A percentile compares a stretch with the other conserved stretches of the same genome.
These are phyloP conservation scores for Vulpes lagopus DNA, from an alignment of 2,113 vertebrate genomes.

Conservation along the genomic window DNA sequence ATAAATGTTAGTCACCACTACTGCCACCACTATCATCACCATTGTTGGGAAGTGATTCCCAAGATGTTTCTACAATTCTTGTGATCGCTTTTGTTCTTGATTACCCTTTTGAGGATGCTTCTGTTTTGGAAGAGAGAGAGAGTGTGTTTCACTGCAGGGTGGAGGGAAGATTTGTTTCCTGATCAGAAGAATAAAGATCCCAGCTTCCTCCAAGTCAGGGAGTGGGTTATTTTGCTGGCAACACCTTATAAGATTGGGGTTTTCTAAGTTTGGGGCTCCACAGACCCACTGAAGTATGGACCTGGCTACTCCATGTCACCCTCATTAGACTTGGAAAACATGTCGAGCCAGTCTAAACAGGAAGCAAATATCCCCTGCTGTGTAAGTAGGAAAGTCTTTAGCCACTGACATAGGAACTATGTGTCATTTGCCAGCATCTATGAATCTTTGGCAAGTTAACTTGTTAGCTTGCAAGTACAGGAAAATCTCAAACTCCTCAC, in stretches of 20 bases:
- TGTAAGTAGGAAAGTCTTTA: background rate
- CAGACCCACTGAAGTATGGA: background rate
- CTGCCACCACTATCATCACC: fast-evolving
- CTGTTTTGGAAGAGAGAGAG: background rate
- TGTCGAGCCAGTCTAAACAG: background rate
- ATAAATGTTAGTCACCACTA: background rate
- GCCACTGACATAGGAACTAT: background rate
- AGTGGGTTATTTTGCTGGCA: background rate
- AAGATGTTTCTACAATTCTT: background rate
- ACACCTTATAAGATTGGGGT: background rate
- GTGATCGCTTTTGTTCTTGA: background rate
- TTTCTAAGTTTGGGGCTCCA: background rate
- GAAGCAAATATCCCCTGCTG: background rate
- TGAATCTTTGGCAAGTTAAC: background rate
- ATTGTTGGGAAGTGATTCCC: background rate
- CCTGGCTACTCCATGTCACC: background rate
- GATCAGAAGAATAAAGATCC: background rate
- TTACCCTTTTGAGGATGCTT: background rate
- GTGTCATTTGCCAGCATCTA: background rate
- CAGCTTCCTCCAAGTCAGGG: background rate
- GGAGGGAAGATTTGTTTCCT: background rate
- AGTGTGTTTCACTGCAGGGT: background rate
- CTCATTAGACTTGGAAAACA: background rate
- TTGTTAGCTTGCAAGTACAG: background rate
- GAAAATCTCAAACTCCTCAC: background rate